Base-by-base conservation (phyloP, 2,797 vertebrate species). In the Pseudopleuronectes americanus region DNA sequence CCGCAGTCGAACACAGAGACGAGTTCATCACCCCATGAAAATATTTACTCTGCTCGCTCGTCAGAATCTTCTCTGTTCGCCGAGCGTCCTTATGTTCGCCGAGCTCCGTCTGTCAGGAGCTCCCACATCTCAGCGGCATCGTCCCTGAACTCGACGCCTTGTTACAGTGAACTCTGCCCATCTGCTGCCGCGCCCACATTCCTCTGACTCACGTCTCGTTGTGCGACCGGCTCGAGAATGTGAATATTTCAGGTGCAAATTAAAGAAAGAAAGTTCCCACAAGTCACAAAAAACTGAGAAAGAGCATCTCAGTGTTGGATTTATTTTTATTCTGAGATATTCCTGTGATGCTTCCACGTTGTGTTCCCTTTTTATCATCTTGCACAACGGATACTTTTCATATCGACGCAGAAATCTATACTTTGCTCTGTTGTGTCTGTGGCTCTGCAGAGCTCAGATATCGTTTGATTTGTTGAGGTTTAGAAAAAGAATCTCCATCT, bases 91-190 rank as follows among this genome's bases (percentile, higher is more conserved):
- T 12, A n/a, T 10, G 6, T 67, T 66, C 22, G 59, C 28, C 47
- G 7, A 69, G 16, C 75, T 64, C 3, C 4, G 6, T 26, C n/a
- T 55, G 17, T 57, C 38, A 23, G 66, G n/a, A 66, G 56, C 64
- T 51, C 57, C 28, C 14, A 41, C 22, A 68, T 64, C 67, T 60
- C 63, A 70, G 31, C 48, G 48, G 17, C 57, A 45, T 23, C 22
- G 38, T 81, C 77, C 73, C 81, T 36, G 45, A 63, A 69, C 52
- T 36, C 71, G 22, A 22, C 16, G 55, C 22, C 51, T 59, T 57
- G 49, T 63, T 54, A 45, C 71, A 26, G 61, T 74, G 74, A 79
- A 77, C n/a, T 53, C 41, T 8, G 9, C 56, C 74, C 56, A 61
- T 77, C 71, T 79, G 68, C 45, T 74, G 45, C 31, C 0, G 3